Conservation (phyloP, 64 coral and sea anemone species). For the Montipora foliosa region DNA sequence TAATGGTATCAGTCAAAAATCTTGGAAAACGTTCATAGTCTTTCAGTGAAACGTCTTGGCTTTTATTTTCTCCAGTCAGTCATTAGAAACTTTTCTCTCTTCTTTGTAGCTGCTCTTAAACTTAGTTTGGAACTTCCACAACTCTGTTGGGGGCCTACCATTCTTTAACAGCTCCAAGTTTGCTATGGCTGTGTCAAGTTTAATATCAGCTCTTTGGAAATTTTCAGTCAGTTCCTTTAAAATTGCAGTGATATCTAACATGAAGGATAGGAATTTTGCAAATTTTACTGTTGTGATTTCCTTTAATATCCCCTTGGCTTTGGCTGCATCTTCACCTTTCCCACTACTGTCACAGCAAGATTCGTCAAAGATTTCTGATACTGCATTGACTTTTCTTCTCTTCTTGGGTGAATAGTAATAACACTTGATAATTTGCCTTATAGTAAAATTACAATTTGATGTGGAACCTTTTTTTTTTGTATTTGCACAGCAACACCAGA, state of each 20-base stretch:
- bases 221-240: constrained; percentile 36
- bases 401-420: constrained; percentile 59
- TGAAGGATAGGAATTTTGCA: constrained; percentile 47
- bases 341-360: constrained; percentile 26
- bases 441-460: constrained; percentile 47
- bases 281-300: constrained; percentile 57
- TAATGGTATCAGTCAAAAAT: constrained; percentile 29
- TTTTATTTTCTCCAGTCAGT: constrained; percentile 3
- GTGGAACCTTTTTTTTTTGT: constrained; percentile 17
- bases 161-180: constrained; percentile 46
- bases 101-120: constrained; percentile 32
- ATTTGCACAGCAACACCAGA: constrained; percentile 26
- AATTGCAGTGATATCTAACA: constrained; percentile 55
- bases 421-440: constrained; percentile 39
- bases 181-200: constrained; percentile 53
- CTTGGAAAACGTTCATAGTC: not conserved
- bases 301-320: constrained; percentile 64
- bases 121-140: constrained; percentile 47
- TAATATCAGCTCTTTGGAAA: constrained; percentile 54
- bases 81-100: not conserved
- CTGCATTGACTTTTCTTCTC: constrained; percentile 62
- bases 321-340: constrained; percentile 66
- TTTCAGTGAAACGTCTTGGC: constrained; percentile 1
- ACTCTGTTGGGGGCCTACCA: not conserved
- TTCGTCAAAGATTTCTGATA: constrained; percentile 52